Conservation (phyloP, 2,113 vertebrate species). For the Mormoops blainvillei region DNA sequence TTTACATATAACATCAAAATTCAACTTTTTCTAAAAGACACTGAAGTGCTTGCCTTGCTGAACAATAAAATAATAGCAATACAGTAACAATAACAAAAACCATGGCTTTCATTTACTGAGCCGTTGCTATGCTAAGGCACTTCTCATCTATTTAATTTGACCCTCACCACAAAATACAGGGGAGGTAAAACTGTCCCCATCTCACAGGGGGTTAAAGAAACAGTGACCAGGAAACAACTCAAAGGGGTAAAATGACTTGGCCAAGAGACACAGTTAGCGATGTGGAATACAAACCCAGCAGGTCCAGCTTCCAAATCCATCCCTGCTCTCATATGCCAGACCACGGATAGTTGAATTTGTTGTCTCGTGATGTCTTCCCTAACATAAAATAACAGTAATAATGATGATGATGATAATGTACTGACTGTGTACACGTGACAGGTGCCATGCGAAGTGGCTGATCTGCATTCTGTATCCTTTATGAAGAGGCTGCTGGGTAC, state of each 20-base stretch:
- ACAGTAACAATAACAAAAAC: background rate
- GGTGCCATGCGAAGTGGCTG: background rate
- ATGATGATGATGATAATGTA: background rate
- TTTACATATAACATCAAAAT: background rate
- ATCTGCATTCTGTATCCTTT: background rate
- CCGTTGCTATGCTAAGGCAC: background rate
- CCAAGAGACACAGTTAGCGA: background rate
- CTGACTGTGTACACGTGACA: background rate
- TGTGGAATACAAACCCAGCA: background rate
- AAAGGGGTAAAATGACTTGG: background rate
- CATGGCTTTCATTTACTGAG: background rate
- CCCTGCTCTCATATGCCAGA: background rate
- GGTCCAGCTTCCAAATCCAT: background rate
- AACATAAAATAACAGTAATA: background rate
- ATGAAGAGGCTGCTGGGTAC: background rate
- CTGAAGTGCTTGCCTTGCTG: background rate
- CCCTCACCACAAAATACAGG: background rate
- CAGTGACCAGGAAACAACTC: background rate
- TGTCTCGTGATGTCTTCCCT: background rate
- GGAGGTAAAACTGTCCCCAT: background rate
- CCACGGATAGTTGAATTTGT: background rate
- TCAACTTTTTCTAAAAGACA: background rate
- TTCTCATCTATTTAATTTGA: background rate
- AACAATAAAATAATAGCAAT: background rate
- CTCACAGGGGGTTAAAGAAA: background rate